Base-by-base conservation (phyloP, 2,888 invertebrate species). In the Periphyllus acericola region DNA sequence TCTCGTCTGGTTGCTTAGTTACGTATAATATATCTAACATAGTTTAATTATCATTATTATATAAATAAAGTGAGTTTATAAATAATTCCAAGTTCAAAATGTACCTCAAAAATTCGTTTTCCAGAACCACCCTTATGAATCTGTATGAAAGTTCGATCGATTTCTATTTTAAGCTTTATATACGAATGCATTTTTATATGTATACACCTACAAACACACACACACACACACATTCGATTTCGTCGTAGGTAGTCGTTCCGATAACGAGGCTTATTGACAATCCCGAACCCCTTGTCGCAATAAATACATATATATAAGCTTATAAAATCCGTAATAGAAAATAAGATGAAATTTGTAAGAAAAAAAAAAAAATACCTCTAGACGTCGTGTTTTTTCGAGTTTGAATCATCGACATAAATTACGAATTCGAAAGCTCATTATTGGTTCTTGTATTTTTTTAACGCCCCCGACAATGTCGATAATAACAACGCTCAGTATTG, bases 241-340 rank as follows among this genome's bases (percentile, higher is more conserved):
- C 4, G 71, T 71, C 71, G 71, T 32, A 32, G 29, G 71, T 71
- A 29, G 71, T 71, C 71, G 29, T 71, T 71, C 71, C 17, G 52
- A 72, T 82, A 82, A 82, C 52, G 82, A 82, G 52, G 32, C 72
- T 71, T 82, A 82, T 82, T 82, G 82, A 82, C 34, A 82, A 82
- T 25, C 14, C 19, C 19, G 19, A 79, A 11, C 21, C 75, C 40
- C 75, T 4, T 25, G 19, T 36, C 8, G 17, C 9, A 14, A 60
- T 19, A 60, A 1, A 66, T n/a, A 55, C 8, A 21, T 34, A 66
- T 66, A 36, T 71, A 71, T 21, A 8, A 29, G 71, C 29, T 71
- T 5, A 40, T 40, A 71, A 32, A 21, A 40, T 36, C 34, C 25
- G 75, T 25, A 36, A 34, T 75, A 40, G 34, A 75, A 40, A 25